Evolutionary conservation across 1,140 invertebrate species (phyloP).

Genomic region (Drosophila nigromelanica): DNA sequence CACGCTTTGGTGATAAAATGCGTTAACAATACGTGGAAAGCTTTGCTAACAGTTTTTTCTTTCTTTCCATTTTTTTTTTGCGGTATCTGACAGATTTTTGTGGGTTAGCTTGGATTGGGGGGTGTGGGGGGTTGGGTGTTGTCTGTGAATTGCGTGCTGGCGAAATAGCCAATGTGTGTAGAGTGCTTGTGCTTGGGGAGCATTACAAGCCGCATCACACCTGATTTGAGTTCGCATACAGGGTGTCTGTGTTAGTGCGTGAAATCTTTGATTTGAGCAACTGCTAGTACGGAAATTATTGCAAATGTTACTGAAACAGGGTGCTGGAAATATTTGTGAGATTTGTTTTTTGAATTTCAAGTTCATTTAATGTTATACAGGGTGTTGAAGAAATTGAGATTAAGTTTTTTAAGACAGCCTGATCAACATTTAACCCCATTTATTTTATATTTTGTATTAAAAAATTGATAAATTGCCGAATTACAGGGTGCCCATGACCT

Average conservation of each 20-base stretch:
- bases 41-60: conserved; percentile 71
- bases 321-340: too few relatives aligned
- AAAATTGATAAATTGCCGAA: too few relatives aligned
- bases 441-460: too few relatives aligned
- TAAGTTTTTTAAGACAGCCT: too few relatives aligned
- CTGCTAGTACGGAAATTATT: too few relatives aligned
- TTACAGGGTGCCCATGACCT: too few relatives aligned
- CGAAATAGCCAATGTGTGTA: conserved; percentile 25
- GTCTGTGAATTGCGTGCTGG: conserved; percentile 20
- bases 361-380: too few relatives aligned
- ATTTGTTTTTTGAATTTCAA: too few relatives aligned
- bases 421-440: too few relatives aligned
- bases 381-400: too few relatives aligned
- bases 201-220: conserved; percentile 50
- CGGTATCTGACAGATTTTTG: conserved; percentile 81
- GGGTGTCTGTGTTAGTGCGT: conserved; percentile 5
- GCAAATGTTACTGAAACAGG: too few relatives aligned
- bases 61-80: conserved; percentile 55
- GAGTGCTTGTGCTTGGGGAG: conserved; percentile 9
- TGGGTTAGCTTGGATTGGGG: conserved; percentile 51
- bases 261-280: too few relatives aligned
- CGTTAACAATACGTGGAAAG: conserved; percentile 81
- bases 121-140: conserved; percentile 10
- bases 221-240: conserved; percentile 35
- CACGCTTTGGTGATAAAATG: conserved; percentile 81